Percentiles rank a stretch among this genome's conserved stretches.
Evolutionary conservation across 2,888 invertebrate species (phyloP).

Genomic region (Apodemia duryi): DNA sequence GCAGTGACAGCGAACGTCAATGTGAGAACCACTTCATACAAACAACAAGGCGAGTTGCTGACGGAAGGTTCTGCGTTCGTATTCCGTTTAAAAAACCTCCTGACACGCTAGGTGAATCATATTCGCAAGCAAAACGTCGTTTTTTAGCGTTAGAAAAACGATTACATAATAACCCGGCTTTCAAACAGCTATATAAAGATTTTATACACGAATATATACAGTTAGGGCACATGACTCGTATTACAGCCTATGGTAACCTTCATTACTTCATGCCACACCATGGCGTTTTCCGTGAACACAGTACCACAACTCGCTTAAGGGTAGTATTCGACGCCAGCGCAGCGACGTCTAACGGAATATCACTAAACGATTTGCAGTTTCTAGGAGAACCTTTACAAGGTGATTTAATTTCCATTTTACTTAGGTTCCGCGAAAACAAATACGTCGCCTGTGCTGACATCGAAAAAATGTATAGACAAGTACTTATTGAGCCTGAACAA

Average conservation of each 20-base stretch:
- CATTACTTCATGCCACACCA: constrained; percentile 23
- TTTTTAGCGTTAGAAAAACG: not conserved
- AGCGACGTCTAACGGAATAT: not conserved
- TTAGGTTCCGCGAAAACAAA: not conserved
- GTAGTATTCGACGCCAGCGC: constrained; percentile 27
- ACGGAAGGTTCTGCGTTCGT: too few relatives aligned
- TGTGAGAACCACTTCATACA: too few relatives aligned
- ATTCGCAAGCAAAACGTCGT: too few relatives aligned
- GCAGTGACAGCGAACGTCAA: not conserved
- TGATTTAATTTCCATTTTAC: too few relatives aligned
- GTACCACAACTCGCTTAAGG: constrained; percentile 1
- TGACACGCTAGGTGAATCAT: too few relatives aligned
- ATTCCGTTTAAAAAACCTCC: too few relatives aligned
- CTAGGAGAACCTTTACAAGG: not conserved
- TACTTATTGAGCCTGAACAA: not conserved
- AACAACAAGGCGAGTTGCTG: too few relatives aligned
- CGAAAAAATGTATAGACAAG: not conserved
- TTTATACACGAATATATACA: constrained; percentile 30
- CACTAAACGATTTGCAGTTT: constrained; percentile 16
- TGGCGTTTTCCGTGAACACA: constrained; percentile 22
- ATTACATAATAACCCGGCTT: not conserved
- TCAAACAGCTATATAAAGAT: constrained; percentile 14
- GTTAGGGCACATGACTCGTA: constrained; percentile 28
- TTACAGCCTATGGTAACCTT: constrained; percentile 2
- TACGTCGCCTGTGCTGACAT: constrained; percentile 3